phyloP scores from a whole-genome alignment of 2,113 vertebrate species.

The Carollia perspicillata region DNA sequence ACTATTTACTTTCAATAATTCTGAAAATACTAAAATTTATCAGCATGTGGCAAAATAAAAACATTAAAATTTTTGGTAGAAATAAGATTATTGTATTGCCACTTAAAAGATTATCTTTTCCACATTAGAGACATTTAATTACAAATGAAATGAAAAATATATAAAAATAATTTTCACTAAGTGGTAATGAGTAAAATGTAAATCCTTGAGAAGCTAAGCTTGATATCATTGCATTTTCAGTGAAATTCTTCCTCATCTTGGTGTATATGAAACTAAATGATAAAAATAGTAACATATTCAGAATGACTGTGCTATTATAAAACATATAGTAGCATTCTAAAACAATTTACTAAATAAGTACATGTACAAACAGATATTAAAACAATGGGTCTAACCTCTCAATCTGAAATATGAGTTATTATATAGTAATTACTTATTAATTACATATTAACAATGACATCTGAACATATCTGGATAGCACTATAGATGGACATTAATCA shows the following conservation, averaged over 20 bases:
- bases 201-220: neutral
- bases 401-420: neutral
- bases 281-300: neutral
- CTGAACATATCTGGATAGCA: neutral
- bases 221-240: neutral
- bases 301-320: neutral
- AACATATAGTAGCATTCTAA: fast-evolving
- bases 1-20: neutral
- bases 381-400: neutral
- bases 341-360: fast-evolving
- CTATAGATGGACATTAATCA: neutral
- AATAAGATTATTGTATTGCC: neutral
- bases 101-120: neutral
- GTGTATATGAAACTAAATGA: slow-evolving; percentile 52
- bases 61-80: neutral
- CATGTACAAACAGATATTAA: neutral
- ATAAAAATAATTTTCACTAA: neutral
- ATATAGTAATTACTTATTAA: neutral
- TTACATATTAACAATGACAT: neutral
- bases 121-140: neutral
- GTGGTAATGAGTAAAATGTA: neutral
- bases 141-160: neutral
- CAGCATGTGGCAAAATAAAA: neutral
- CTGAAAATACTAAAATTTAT: neutral
- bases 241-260: slow-evolving; percentile 66